Conservation (phyloP, 2,888 invertebrate species). For the Anodontia alba region DNA sequence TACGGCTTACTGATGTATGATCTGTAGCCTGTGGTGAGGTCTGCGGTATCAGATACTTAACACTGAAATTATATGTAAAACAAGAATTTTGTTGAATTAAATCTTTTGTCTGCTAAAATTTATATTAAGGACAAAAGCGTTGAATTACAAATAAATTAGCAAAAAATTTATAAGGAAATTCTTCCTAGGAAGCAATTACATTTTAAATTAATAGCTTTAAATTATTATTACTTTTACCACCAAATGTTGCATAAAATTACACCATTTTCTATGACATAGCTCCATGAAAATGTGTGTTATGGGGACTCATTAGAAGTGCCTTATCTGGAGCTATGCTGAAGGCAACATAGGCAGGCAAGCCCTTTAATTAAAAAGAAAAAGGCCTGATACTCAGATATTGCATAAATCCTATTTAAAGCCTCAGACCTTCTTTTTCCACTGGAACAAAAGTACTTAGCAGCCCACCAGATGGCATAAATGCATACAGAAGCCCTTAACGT, state of each 20-base stretch:
- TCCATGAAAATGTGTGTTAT: too few relatives aligned
- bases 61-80: not conserved
- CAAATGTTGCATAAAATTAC: not conserved
- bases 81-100: conserved; percentile 8
- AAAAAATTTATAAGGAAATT: not conserved
- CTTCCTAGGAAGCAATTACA: not conserved
- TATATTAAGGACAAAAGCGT: not conserved
- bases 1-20: conserved; percentile 49
- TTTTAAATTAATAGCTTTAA: not conserved
- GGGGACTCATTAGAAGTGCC: too few relatives aligned
- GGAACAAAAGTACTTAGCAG: too few relatives aligned
- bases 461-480: too few relatives aligned
- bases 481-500: too few relatives aligned
- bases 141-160: not conserved
- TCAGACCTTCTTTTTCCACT: too few relatives aligned
- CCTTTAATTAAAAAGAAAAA: too few relatives aligned
- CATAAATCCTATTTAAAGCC: too few relatives aligned
- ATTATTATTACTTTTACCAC: not conserved
- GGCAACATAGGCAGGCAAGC: too few relatives aligned
- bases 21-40: conserved; percentile 19
- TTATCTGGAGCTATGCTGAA: too few relatives aligned
- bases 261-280: too few relatives aligned
- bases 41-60: not conserved
- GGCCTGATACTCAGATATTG: too few relatives aligned
- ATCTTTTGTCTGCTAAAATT: not conserved